phyloP scores from a whole-genome alignment of 2,888 invertebrate genomes.

The Drosophila phalerata region DNA sequence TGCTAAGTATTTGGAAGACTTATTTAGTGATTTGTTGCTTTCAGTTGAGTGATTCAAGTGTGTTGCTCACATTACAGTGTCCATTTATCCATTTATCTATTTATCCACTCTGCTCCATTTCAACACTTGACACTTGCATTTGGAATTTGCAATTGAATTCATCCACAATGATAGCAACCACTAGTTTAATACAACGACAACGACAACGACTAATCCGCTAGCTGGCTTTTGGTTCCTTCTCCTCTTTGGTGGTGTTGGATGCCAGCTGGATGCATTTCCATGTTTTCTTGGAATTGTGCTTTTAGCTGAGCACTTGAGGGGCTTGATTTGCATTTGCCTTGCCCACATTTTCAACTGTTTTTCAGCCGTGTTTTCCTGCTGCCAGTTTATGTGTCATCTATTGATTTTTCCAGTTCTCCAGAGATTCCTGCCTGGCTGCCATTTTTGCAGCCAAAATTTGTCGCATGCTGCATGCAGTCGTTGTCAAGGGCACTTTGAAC shows the following conservation, averaged over 20 bases:
- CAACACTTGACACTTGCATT: conserved; percentile 10
- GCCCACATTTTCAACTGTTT: conserved; percentile 31
- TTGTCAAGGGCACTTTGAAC: conserved; percentile 29
- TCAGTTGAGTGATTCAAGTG: conserved; percentile 45
- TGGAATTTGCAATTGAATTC: conserved; percentile 2
- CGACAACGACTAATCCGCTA: conserved; percentile 48
- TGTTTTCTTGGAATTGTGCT: conserved; percentile 23
- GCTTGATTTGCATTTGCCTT: conserved; percentile 46
- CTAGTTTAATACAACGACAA: conserved; percentile 43
- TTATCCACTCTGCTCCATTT: conserved; percentile 15
- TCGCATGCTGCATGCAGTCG: conserved; percentile 6
- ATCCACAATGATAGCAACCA: conserved; percentile 56
- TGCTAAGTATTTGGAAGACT: conserved; percentile 86
- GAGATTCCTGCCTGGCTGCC: background rate
- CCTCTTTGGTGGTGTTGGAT: conserved; percentile 18
- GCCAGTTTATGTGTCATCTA: conserved; percentile 39
- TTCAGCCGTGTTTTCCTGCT: background rate
- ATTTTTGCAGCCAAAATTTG: background rate
- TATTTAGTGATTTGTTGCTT: conserved; percentile 86
- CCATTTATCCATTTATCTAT: background rate
- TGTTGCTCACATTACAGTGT: conserved; percentile 32
- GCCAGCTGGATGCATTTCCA: conserved; percentile 45
- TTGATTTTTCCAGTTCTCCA: conserved; percentile 68
- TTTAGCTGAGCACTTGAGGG: conserved; percentile 54
- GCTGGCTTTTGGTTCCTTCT: conserved; percentile 29